These are phyloP conservation scores for Danionella dracula DNA, from an alignment of 2,797 vertebrate genomes.

Conservation along the genomic window DNA sequence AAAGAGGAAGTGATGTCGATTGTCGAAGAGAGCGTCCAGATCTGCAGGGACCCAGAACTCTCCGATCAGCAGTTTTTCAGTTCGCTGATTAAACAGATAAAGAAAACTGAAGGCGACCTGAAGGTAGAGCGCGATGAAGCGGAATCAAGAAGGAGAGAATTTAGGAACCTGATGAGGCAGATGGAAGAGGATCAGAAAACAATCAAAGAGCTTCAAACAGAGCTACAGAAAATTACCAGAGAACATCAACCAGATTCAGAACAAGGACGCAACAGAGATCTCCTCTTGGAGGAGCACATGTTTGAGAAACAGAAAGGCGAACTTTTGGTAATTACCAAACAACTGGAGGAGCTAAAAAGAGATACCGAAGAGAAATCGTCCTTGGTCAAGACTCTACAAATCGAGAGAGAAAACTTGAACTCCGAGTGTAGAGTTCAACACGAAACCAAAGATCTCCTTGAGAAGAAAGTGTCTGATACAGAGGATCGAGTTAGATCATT, in stretches of 20 bases:
- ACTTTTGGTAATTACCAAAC: constrained; percentile 59
- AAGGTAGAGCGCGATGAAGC: constrained; percentile 56
- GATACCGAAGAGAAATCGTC: constrained; percentile 65
- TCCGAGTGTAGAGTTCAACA: no score
- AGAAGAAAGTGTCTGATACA: constrained; percentile 63
- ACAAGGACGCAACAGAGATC: constrained; percentile 67
- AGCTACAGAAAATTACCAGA: constrained; percentile 70
- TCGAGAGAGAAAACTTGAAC: constrained; percentile 60
- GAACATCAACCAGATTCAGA: constrained; percentile 63
- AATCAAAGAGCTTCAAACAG: constrained; percentile 68
- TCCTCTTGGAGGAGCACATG: constrained; percentile 73
- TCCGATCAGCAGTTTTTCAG: constrained; percentile 73
- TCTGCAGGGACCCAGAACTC: constrained; percentile 73
- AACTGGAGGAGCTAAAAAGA: constrained; percentile 59
- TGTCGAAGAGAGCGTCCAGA: constrained; percentile 63
- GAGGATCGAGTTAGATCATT: constrained; percentile 58
- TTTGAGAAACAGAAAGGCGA: constrained; percentile 70
- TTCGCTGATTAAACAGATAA: constrained; percentile 63
- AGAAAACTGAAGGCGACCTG: constrained; percentile 62
- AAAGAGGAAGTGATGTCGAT: constrained; percentile 78
- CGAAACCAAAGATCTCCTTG: constrained; percentile 61
- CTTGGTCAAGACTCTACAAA: constrained; percentile 51
- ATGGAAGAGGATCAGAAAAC: constrained; percentile 60
- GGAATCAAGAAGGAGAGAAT: constrained; percentile 65
- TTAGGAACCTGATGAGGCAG: constrained; percentile 68